Percentiles rank a stretch among this genome's conserved stretches.
Evolutionary conservation across 2,888 invertebrate genomes (phyloP).

Genomic region (Adelphocoris suturalis): DNA sequence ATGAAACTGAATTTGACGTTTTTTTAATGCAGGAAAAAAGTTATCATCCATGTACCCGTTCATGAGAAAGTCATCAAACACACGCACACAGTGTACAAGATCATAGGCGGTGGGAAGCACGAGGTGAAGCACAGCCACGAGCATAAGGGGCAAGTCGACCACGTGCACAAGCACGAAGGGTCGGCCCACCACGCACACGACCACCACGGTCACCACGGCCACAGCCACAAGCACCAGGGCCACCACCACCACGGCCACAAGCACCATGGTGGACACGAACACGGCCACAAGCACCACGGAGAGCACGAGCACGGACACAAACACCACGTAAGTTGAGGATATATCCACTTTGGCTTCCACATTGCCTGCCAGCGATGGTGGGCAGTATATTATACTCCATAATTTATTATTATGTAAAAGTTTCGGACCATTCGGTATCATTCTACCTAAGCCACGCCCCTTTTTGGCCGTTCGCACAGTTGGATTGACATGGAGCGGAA

Average conservation of each 20-base stretch:
- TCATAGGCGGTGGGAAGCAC: conserved; percentile 74
- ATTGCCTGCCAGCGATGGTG: too few species aligned
- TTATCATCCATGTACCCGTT: conserved; percentile 85
- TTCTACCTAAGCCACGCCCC: too few species aligned
- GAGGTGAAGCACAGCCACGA: conserved; percentile 77
- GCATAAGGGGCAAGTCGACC: conserved; percentile 76
- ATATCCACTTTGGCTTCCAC: too few species aligned
- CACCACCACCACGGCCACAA: conserved; percentile 76
- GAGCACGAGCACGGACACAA: conserved; percentile 79
- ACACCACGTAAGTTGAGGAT: conserved; percentile 77
- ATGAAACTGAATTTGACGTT: too few species aligned
- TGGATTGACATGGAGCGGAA: too few species aligned
- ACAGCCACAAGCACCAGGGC: conserved; percentile 75
- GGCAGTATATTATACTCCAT: too few species aligned
- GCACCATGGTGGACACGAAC: conserved; percentile 76
- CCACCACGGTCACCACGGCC: conserved; percentile 75
- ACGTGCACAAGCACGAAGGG: conserved; percentile 76
- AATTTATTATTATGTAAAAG: too few species aligned
- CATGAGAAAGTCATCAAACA: conserved; percentile 85
- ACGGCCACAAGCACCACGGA: conserved; percentile 79
- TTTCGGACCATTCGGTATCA: too few species aligned
- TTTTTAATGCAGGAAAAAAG: conserved; percentile 82
- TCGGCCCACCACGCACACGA: conserved; percentile 75
- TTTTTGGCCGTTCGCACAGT: too few species aligned
- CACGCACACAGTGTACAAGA: conserved; percentile 85